Percentiles rank a stretch among this genome's conserved stretches.
Evolutionary conservation across 2,888 invertebrate species (phyloP).

Genomic region (Neoitamus cyanurus): DNA sequence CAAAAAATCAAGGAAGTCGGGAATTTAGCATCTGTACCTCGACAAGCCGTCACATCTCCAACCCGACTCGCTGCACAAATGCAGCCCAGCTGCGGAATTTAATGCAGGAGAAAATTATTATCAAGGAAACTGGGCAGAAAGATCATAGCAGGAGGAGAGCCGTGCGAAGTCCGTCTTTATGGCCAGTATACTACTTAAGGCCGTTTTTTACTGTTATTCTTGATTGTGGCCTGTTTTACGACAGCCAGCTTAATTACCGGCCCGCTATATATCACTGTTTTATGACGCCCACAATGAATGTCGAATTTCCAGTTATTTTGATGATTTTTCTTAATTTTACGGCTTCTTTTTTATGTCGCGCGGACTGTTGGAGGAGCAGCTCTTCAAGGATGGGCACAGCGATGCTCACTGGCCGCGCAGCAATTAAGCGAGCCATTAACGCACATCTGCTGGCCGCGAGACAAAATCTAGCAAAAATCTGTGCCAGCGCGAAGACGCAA

Average conservation of each 20-base stretch:
- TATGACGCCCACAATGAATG: conserved; percentile 36
- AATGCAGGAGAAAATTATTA: neutral
- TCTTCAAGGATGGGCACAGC: neutral
- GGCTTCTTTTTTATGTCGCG: neutral
- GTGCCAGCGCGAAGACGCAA: neutral
- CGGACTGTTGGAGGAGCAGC: neutral
- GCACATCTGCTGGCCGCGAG: neutral
- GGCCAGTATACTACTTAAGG: neutral
- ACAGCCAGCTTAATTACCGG: neutral
- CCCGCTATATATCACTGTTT: conserved; percentile 18
- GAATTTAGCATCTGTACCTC: neutral
- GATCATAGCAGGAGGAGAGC: neutral
- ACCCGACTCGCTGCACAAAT: neutral
- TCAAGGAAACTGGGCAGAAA: neutral
- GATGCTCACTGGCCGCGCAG: neutral
- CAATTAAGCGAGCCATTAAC: neutral
- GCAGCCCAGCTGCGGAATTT: neutral
- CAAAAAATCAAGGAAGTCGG: neutral
- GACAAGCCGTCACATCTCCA: neutral
- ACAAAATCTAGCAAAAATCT: neutral
- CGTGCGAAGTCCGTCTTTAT: neutral
- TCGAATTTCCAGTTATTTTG: conserved; percentile 8
- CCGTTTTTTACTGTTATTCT: conserved; percentile 11
- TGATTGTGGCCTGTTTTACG: conserved; percentile 26
- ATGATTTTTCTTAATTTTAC: conserved; percentile 4